A percentile compares a stretch with the other conserved stretches of the same genome.
These are phyloP conservation scores for Nasua narica DNA, from an alignment of 2,797 vertebrate genomes.

Conservation along the genomic window DNA sequence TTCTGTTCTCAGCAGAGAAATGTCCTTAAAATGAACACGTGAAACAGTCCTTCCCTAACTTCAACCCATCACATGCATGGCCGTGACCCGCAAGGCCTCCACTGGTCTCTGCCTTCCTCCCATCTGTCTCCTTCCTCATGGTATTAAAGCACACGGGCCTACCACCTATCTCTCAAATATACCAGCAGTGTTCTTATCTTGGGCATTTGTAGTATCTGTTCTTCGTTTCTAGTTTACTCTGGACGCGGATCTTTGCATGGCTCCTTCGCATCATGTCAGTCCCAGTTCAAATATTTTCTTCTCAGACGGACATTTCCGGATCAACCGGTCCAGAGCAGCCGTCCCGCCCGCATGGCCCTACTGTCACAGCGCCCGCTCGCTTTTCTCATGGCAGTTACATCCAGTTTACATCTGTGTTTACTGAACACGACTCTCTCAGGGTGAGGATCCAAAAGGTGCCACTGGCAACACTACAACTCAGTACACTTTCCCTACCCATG, in stretches of 20 bases:
- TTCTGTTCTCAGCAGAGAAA: background rate
- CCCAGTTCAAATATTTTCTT: background rate
- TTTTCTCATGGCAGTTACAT: background rate
- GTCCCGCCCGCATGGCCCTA: too few species aligned
- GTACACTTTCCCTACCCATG: background rate
- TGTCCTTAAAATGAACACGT: background rate
- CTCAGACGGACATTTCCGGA: background rate
- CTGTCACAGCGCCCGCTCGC: background rate
- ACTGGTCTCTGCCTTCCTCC: background rate
- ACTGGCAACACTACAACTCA: background rate
- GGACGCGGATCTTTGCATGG: background rate
- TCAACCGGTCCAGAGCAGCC: background rate
- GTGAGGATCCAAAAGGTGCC: background rate
- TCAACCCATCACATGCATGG: accelerated
- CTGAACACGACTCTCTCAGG: background rate
- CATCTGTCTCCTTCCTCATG: background rate
- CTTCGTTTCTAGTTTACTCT: background rate
- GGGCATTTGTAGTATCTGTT: background rate
- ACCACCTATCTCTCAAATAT: background rate
- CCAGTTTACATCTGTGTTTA: background rate
- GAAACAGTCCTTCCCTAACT: background rate
- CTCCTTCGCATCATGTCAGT: background rate
- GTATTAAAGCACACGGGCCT: accelerated
- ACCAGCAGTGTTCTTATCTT: background rate
- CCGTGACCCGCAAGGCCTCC: background rate